Percentiles rank a stretch among this genome's conserved stretches.
These are phyloP conservation scores for Gallinago undulata DNA, from an alignment of 2,113 vertebrate species.

Conservation along the genomic window DNA sequence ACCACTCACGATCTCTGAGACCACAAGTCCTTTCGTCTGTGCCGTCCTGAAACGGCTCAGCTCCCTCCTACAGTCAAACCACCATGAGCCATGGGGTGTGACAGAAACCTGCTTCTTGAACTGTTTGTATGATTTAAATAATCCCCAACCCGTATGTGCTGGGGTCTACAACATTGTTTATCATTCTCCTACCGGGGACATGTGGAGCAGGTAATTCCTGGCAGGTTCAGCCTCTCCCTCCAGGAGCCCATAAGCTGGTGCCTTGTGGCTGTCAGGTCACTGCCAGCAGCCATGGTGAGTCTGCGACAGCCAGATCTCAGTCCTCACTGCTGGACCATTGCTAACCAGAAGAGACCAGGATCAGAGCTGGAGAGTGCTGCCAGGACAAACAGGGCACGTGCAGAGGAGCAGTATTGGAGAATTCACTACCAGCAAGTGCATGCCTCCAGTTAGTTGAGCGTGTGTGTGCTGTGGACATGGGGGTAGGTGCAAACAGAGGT, in stretches of 20 bases:
- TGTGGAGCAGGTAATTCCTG: background rate
- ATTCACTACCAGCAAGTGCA: background rate
- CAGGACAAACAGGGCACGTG: background rate
- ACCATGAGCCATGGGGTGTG: accelerated
- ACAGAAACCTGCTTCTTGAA: background rate
- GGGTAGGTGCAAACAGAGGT: background rate
- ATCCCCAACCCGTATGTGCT: background rate
- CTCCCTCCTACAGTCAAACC: background rate
- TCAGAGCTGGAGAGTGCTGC: background rate
- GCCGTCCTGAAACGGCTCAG: background rate
- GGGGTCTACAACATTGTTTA: background rate
- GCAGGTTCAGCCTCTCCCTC: background rate
- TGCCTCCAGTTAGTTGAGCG: background rate
- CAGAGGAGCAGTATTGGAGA: background rate
- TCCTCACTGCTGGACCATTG: background rate
- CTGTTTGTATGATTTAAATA: background rate
- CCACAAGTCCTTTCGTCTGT: background rate
- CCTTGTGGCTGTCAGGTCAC: background rate
- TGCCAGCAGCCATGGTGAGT: background rate
- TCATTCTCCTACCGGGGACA: background rate
- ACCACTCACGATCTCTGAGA: background rate
- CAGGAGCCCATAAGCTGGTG: background rate
- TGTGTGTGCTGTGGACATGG: background rate
- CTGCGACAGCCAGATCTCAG: background rate
- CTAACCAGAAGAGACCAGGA: background rate